Conservation (phyloP, 1,140 invertebrate species). For the Hycleus cichorii region DNA sequence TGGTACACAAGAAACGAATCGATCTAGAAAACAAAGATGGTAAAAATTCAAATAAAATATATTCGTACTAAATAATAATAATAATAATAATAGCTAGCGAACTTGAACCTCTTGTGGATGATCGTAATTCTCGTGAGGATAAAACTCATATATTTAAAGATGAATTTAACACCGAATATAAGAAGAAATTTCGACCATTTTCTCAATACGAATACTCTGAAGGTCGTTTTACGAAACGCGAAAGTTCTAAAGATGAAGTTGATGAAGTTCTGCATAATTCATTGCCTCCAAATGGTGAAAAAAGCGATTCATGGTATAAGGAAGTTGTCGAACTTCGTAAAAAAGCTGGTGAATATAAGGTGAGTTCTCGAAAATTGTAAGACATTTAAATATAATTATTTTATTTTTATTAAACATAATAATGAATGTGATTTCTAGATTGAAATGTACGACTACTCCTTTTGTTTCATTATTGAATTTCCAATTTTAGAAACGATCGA, state of each 20-base stretch:
- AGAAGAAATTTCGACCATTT: conserved; percentile 74
- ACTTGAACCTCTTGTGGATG: conserved; percentile 70
- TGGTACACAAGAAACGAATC: conserved; percentile 57
- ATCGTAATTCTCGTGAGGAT: conserved; percentile 54
- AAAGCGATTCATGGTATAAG: conserved; percentile 63
- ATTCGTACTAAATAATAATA: neutral
- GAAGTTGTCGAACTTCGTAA: conserved; percentile 82
- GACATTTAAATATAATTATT: too few relatives aligned
- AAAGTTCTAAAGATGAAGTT: conserved; percentile 38
- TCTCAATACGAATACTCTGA: conserved; percentile 71
- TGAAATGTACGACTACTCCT: too few relatives aligned
- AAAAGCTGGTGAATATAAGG: conserved; percentile 88
- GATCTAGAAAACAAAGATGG: conserved; percentile 40
- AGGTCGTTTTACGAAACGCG: conserved; percentile 61
- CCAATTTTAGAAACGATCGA: conserved; percentile 2
- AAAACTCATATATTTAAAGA: conserved; percentile 42
- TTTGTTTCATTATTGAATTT: too few relatives aligned
- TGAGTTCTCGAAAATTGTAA: conserved; percentile 41
- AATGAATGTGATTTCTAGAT: too few relatives aligned
- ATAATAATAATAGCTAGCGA: conserved; percentile 48
- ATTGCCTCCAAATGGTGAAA: conserved; percentile 5
- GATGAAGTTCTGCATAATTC: conserved; percentile 13
- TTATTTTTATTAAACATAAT: too few relatives aligned
- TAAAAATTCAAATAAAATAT: conserved; percentile 11
- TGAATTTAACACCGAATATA: conserved; percentile 66